Evolutionary conservation across 2,888 invertebrate genomes (phyloP).

Genomic region (Dioctria linearis): DNA sequence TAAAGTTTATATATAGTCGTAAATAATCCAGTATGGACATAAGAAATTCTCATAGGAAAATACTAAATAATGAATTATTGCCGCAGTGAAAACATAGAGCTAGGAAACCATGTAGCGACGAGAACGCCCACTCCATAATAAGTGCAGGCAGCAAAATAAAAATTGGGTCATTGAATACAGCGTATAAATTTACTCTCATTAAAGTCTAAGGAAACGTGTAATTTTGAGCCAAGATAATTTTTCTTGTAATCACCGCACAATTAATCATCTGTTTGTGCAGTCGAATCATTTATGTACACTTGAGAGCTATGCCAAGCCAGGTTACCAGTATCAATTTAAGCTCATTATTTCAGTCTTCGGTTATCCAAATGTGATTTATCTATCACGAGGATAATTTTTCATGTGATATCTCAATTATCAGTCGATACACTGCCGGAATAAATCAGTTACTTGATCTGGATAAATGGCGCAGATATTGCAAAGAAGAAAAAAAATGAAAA

Average conservation of each 20-base stretch:
- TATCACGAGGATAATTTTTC: conserved; percentile 63
- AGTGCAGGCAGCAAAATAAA: conserved; percentile 28
- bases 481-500: not conserved
- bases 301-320: conserved; percentile 26
- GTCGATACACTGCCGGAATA: conserved; percentile 61
- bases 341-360: conserved; percentile 51
- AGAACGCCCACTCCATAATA: conserved; percentile 35
- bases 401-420: conserved; percentile 63
- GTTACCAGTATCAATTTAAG: conserved; percentile 51
- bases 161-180: conserved; percentile 50
- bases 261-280: conserved; percentile 49
- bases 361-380: conserved; percentile 61
- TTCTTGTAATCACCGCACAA: conserved; percentile 51
- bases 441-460: conserved; percentile 57
- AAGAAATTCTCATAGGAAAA: conserved; percentile 26
- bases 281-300: conserved; percentile 42
- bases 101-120: not conserved
- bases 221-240: conserved; percentile 49
- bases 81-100: conserved; percentile 7
- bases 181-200: conserved; percentile 52
- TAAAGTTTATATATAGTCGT: conserved; percentile 22
- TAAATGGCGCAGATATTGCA: conserved; percentile 8
- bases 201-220: conserved; percentile 44
- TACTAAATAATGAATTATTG: conserved; percentile 30
- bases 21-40: not conserved